phyloP scores from a whole-genome alignment of 2,888 invertebrate genomes.

The Galerucella calmariensis region DNA sequence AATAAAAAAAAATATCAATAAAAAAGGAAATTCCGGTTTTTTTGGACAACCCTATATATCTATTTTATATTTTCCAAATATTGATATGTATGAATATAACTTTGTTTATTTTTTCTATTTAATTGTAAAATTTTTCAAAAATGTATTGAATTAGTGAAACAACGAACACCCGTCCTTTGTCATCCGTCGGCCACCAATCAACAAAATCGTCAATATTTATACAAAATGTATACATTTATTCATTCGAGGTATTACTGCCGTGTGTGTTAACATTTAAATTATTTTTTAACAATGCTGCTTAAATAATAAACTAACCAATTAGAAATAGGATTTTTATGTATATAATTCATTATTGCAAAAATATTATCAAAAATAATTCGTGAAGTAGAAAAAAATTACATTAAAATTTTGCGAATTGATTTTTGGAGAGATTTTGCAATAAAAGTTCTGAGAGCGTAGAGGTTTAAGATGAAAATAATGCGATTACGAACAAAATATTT shows the following conservation, averaged over 20 bases:
- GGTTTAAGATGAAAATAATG: not conserved
- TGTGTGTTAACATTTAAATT: slow-evolving; percentile 63
- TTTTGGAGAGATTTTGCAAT: not conserved
- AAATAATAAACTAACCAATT: slow-evolving; percentile 48
- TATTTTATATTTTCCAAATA: too few relatives aligned
- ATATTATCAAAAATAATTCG: not conserved
- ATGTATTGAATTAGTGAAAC: not conserved
- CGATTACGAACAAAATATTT: too few relatives aligned
- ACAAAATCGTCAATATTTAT: slow-evolving; percentile 33
- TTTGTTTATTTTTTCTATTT: not conserved
- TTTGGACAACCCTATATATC: too few relatives aligned
- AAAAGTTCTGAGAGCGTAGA: not conserved
- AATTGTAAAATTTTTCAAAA: too few relatives aligned
- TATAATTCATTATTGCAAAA: not conserved
- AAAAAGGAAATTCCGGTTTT: too few relatives aligned
- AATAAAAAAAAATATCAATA: too few relatives aligned
- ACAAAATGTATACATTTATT: slow-evolving; percentile 23
- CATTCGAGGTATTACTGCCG: slow-evolving; percentile 59
- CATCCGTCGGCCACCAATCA: slow-evolving; percentile 42
- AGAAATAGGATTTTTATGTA: slow-evolving; percentile 29
- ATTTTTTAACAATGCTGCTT: slow-evolving; percentile 52
- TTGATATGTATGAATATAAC: not conserved
- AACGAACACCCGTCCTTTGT: slow-evolving; percentile 35
- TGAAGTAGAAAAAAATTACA: not conserved
- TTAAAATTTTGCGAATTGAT: not conserved